Evolutionary conservation across 2,113 vertebrate genomes (phyloP).

Genomic region (Pavo muticus): DNA sequence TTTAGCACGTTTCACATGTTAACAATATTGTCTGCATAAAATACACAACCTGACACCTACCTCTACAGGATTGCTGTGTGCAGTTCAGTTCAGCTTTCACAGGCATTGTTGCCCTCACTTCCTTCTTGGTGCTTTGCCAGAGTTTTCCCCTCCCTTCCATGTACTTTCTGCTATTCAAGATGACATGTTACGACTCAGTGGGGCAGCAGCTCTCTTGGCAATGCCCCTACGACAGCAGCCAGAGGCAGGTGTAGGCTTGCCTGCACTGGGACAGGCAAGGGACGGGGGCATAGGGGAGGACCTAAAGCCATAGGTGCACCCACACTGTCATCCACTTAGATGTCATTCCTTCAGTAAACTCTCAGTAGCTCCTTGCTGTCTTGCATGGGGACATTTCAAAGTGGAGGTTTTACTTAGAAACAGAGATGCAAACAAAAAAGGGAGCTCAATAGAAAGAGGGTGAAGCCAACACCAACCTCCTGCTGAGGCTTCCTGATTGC

Average conservation of each 20-base stretch:
- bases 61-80: not conserved
- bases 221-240: not conserved
- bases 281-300: not conserved
- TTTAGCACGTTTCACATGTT: not conserved
- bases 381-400: not conserved
- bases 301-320: not conserved
- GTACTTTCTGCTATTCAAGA: not conserved
- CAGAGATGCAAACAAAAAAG: not conserved
- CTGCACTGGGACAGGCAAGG: accelerated
- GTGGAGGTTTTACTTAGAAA: too few species aligned
- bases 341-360: not conserved
- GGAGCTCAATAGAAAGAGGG: not conserved
- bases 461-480: not conserved
- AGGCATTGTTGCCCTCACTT: not conserved
- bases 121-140: not conserved
- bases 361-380: not conserved
- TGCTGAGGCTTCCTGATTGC: not conserved
- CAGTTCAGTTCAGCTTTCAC: not conserved
- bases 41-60: not conserved
- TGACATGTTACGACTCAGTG: accelerated
- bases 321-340: not conserved
- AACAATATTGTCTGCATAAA: conserved; percentile 5
- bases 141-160: not conserved
- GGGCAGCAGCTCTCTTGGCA: not conserved
- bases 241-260: not conserved